Evolutionary conservation across 23 tunicate genomes (phyloP), one percentile per base, ranked within the genome.

Genomic region (Oikopleura vanhoeffeni): DNA sequence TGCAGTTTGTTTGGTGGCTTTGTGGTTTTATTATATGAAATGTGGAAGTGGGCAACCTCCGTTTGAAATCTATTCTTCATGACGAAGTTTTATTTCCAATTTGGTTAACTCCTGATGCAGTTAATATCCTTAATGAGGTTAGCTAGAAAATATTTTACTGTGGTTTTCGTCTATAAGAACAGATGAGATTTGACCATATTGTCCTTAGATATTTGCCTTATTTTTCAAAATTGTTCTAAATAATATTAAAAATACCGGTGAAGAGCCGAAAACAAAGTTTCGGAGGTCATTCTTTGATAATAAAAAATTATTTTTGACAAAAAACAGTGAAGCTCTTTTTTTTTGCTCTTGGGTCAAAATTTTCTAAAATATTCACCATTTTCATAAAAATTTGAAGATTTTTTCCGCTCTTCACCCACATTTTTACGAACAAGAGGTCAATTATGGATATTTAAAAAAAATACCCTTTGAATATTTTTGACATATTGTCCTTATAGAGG

Each of bases 41-140:
- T 94, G 98, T 40, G 90, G 91, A 89, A n/a, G 94, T 0, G 98
- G 98, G 1, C 94, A 90, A 83, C 98, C 98, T n/a, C 98, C 98
- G 24, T 94, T 94, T 79, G 98, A 94, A 86, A 83, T 90, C 91
- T 0, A 94, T 94, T 32, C 71, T 94, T 86, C 88, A 88, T 85
- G 98, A 94, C 57, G 89, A 91, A 39, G 98, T 94, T 76, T 76
- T 94, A 40, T 94, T 90, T 83, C 98, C 98, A 0, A 91, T 90
- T n/a, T 94, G 98, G 98, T 84, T 94, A 1, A 85, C 89, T 28
- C 87, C 87, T 41, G 84, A 94, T 57, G 93, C 94, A 28, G 98
- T 94, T 32, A 90, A 90, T 41, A 79, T 90, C 39, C 67, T 94
- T 77, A 93, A 94, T 84, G 86, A 88, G 94, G 98, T 92, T 40